Evolutionary conservation across 2,113 vertebrate genomes (phyloP).

Genomic region (Phainopepla nitens): DNA sequence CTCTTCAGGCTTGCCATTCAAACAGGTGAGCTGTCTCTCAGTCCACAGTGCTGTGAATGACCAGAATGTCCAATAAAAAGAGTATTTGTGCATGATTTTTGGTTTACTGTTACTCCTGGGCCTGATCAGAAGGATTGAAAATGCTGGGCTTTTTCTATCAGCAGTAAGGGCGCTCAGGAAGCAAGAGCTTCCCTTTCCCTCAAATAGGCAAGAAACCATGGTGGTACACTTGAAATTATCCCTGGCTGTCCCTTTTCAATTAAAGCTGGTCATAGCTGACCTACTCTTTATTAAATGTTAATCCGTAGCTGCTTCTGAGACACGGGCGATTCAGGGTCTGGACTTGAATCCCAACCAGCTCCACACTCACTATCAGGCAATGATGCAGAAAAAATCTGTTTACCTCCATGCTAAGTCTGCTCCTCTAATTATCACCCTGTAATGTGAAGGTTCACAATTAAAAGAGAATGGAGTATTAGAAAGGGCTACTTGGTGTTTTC

Average conservation of each 20-base stretch:
- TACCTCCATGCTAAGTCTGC: neutral
- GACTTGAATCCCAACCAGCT: conserved; percentile 48
- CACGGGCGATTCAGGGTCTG: conserved; percentile 22
- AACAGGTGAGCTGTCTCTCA: neutral
- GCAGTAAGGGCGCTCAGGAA: neutral
- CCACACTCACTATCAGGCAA: neutral
- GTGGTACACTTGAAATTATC: conserved; percentile 35
- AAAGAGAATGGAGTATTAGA: conserved; percentile 5
- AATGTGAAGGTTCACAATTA: conserved; percentile 41
- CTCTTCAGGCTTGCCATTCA: neutral
- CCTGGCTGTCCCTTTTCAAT: conserved; percentile 51
- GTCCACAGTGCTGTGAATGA: neutral
- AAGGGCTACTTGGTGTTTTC: neutral
- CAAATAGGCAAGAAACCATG: neutral
- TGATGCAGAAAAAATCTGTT: conserved; percentile 26
- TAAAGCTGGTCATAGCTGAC: conserved; percentile 66
- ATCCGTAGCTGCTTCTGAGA: conserved; percentile 47
- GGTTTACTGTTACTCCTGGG: neutral
- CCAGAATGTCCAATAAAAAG: neutral
- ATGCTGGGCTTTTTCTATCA: neutral
- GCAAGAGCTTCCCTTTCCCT: neutral
- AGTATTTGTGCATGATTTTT: neutral
- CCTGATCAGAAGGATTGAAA: neutral
- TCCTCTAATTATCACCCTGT: conserved; percentile 7
- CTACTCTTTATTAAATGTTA: conserved; percentile 68